Conservation (phyloP, 1,140 invertebrate genomes). For the Brachionus asplanchnoidis region DNA sequence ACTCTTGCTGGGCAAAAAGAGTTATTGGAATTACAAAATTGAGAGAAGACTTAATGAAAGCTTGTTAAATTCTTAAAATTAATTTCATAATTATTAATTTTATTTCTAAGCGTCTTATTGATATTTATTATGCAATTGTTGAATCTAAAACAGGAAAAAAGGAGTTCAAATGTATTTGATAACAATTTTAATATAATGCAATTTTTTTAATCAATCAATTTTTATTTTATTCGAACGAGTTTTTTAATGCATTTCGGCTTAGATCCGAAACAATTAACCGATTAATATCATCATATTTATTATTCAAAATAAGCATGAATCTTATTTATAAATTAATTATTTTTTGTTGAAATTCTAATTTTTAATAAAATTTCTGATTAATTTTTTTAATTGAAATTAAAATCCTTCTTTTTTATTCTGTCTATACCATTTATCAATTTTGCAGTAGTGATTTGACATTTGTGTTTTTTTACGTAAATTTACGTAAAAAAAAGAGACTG, state of each 20-base stretch:
- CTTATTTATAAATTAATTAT: background rate
- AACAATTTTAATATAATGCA: background rate
- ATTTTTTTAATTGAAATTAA: background rate
- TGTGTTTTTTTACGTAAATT: too few relatives aligned
- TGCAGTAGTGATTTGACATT: too few relatives aligned
- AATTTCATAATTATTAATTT: background rate
- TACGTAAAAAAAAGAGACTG: too few relatives aligned
- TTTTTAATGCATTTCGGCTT: background rate
- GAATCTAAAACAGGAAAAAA: background rate
- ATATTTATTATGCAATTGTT: background rate
- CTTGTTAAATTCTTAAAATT: background rate
- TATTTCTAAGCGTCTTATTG: background rate
- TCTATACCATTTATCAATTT: too few relatives aligned
- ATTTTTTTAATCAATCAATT: background rate
- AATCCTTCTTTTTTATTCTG: too few relatives aligned
- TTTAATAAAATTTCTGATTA: background rate
- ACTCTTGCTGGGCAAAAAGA: too few relatives aligned
- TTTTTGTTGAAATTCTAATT: background rate
- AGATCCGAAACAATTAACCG: background rate
- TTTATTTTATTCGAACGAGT: background rate
- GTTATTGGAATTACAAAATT: too few relatives aligned
- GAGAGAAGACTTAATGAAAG: too few relatives aligned
- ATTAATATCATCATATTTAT: background rate
- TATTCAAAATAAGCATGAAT: background rate
- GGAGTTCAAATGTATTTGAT: background rate